Evolutionary conservation across 2,797 vertebrate species (phyloP).

Genomic region (Sebastes reedi): DNA sequence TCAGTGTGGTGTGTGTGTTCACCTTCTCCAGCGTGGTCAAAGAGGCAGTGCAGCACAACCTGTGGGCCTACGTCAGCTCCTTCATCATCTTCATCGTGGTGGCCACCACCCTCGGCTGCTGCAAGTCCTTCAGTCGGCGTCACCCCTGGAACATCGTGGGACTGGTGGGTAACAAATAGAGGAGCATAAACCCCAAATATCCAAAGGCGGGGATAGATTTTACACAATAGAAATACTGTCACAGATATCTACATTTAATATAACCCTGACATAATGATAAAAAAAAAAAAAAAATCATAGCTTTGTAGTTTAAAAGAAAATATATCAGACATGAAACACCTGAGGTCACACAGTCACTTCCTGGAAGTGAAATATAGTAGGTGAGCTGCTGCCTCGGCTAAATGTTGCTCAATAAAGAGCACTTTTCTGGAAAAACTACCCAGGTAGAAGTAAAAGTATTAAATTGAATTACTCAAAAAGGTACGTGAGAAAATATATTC

Average conservation of each 20-base stretch:
- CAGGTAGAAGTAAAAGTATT: neutral
- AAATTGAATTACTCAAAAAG: neutral
- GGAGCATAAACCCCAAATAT: neutral
- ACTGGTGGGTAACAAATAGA: constrained; percentile 78
- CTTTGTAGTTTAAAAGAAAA: neutral
- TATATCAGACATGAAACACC: neutral
- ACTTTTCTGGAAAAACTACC: neutral
- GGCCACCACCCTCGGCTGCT: constrained; percentile 79
- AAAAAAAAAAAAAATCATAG: neutral
- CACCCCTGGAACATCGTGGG: constrained; percentile 92
- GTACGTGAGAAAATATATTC: neutral
- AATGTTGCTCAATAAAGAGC: neutral
- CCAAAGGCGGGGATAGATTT: neutral
- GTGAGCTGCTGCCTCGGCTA: neutral
- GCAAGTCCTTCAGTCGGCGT: constrained; percentile 82
- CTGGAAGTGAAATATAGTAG: neutral
- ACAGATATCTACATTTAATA: neutral
- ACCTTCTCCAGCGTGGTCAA: constrained; percentile 86
- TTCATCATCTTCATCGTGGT: constrained; percentile 85
- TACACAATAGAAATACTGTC: neutral
- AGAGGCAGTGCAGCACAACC: constrained; percentile 76
- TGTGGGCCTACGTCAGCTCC: constrained; percentile 87
- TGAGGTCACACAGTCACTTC: neutral
- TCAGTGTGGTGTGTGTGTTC: constrained; percentile 89
- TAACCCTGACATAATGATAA: neutral